These are phyloP conservation scores for Cherax quadricarinatus DNA, from an alignment of 1,140 invertebrate genomes.

Conservation along the genomic window DNA sequence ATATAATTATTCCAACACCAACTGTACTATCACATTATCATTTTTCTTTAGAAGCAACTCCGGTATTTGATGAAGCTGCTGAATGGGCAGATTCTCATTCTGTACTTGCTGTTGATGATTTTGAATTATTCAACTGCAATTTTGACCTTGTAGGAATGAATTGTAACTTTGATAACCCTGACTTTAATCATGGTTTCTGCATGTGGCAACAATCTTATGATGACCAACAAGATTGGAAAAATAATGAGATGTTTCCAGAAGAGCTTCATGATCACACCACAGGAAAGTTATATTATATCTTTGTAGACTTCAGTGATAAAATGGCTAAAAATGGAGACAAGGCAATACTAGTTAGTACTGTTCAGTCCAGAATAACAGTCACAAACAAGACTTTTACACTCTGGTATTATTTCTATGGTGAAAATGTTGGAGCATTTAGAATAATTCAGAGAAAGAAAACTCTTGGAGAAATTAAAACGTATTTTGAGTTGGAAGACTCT, in stretches of 20 bases:
- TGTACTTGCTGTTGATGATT: constrained; percentile 50
- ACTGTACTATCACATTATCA: not conserved
- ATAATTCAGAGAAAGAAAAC: constrained; percentile 32
- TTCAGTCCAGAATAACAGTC: constrained; percentile 21
- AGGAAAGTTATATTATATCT: constrained; percentile 27
- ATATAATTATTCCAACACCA: constrained; percentile 34
- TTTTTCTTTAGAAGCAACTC: constrained; percentile 45
- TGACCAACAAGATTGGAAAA: constrained; percentile 36
- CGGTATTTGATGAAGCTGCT: constrained; percentile 31
- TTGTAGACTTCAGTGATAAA: constrained; percentile 3
- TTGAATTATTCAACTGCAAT: constrained; percentile 60
- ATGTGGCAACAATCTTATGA: constrained; percentile 33
- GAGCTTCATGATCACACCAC: constrained; percentile 32
- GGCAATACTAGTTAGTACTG: constrained; percentile 50
- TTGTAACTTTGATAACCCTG: constrained; percentile 45
- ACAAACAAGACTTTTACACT: constrained; percentile 30
- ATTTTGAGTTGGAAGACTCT: constrained; percentile 40
- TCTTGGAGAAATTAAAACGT: not conserved
- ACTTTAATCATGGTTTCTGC: constrained; percentile 8
- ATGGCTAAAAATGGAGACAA: constrained; percentile 26
- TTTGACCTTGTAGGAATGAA: not conserved
- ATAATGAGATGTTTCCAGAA: not conserved
- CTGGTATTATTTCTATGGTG: constrained; percentile 65
- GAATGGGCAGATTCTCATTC: constrained; percentile 51
- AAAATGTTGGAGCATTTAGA: constrained; percentile 60